A percentile compares a stretch with the other conserved stretches of the same genome.
Evolutionary conservation across 2,888 invertebrate species (phyloP).

Genomic region (Acanthosepion esculentum): DNA sequence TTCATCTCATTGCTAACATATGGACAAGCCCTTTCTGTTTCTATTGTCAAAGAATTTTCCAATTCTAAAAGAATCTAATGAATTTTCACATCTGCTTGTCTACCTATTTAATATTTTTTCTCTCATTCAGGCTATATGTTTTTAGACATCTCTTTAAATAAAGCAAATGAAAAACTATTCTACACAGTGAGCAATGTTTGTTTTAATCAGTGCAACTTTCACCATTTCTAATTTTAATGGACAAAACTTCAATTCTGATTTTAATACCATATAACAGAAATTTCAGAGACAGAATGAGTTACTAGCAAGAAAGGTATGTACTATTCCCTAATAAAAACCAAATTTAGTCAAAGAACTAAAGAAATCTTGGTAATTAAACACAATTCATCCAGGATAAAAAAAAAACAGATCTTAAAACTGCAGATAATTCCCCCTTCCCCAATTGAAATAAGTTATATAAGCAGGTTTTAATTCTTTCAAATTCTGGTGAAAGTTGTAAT

Average conservation of each 20-base stretch:
- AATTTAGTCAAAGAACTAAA: too few species aligned
- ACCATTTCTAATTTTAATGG: too few species aligned
- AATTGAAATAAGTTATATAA: too few species aligned
- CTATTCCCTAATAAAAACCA: not conserved
- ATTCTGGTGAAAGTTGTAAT: too few species aligned
- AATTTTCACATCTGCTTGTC: not conserved
- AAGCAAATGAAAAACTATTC: not conserved
- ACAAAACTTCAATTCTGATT: too few species aligned
- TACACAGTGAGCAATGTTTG: not conserved
- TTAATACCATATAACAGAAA: not conserved
- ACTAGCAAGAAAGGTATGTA: not conserved
- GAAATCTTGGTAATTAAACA: too few species aligned
- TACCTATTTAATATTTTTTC: not conserved
- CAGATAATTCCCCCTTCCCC: too few species aligned
- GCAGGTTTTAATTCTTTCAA: too few species aligned
- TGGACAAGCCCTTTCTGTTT: not conserved
- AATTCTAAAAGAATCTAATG: not conserved
- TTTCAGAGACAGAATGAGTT: too few species aligned
- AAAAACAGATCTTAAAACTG: too few species aligned
- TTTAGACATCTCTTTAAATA: not conserved
- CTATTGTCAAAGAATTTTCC: not conserved
- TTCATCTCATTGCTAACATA: not conserved
- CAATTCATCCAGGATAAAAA: too few species aligned
- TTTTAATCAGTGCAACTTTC: not conserved
- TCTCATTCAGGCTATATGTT: not conserved